These are phyloP conservation scores for Momotus momota DNA, from an alignment of 2,797 vertebrate species.

Conservation along the genomic window DNA sequence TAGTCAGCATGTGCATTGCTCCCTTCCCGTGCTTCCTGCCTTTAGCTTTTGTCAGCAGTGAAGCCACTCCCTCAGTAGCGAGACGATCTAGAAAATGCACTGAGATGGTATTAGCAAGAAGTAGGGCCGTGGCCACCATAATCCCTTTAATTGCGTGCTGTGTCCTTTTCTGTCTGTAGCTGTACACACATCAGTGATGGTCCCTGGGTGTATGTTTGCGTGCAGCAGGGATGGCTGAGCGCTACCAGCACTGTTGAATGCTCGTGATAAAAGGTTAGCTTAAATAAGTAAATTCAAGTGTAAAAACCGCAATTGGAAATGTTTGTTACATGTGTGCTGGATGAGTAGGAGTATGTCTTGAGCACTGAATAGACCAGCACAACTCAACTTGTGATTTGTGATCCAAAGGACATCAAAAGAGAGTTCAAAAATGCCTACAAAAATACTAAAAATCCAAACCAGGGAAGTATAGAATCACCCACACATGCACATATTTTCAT, in stretches of 20 bases:
- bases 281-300: background rate
- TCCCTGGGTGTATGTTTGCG: background rate
- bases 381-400: background rate
- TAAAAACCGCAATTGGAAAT: background rate
- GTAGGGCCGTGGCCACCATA: background rate
- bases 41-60: background rate
- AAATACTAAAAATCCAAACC: background rate
- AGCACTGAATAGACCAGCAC: background rate
- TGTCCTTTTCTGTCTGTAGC: background rate
- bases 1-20: background rate
- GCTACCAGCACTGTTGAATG: background rate
- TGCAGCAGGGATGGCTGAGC: background rate
- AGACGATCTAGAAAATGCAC: conserved; percentile 30
- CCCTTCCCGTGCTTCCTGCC: background rate
- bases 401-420: background rate
- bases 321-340: background rate
- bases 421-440: background rate
- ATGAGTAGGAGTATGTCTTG: background rate
- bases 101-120: conserved; percentile 19
- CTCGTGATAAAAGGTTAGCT: background rate
- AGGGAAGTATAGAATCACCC: background rate
- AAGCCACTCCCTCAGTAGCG: background rate
- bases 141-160: conserved; percentile 31
- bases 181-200: background rate
- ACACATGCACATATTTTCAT: background rate